Conservation (phyloP, 2,888 invertebrate genomes). For the Mimumesa dahlbomi region DNA sequence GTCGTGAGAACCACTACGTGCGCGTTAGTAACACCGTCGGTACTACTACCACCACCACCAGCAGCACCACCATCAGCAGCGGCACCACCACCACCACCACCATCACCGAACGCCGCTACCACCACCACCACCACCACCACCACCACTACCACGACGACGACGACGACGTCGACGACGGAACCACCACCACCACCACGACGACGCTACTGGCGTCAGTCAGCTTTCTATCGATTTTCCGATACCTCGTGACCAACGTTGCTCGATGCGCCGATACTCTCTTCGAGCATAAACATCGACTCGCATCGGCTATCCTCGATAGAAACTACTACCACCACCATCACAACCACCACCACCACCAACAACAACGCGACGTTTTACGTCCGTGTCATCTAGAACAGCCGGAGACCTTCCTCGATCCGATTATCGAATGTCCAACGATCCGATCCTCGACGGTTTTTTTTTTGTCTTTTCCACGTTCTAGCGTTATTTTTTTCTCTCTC, state of each 20-base stretch:
- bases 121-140: constrained; percentile 11
- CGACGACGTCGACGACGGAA: too few relatives aligned
- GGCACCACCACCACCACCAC: constrained; percentile 1
- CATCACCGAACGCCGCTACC: constrained; percentile 28
- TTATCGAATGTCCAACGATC: too few relatives aligned
- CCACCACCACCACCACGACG: constrained; percentile 4
- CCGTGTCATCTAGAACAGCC: background rate
- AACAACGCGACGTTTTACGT: background rate
- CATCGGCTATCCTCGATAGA: constrained; percentile 54
- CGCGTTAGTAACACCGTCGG: constrained; percentile 20
- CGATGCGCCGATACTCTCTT: constrained; percentile 76
- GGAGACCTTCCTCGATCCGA: constrained; percentile 12
- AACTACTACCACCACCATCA: constrained; percentile 31
- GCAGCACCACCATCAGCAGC: too few relatives aligned
- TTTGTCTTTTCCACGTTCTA: too few relatives aligned
- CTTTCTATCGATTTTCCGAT: constrained; percentile 79
- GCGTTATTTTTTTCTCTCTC: too few relatives aligned
- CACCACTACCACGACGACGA: too few relatives aligned
- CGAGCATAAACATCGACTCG: constrained; percentile 72
- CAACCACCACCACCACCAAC: background rate
- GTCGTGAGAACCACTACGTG: constrained; percentile 41
- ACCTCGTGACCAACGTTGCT: constrained; percentile 77
- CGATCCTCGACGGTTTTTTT: too few relatives aligned
- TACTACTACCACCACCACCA: constrained; percentile 1
- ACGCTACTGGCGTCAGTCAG: constrained; percentile 70